These are phyloP conservation scores for Pristionchus entomophagus DNA, from an alignment of 2,888 invertebrate genomes.

Conservation along the genomic window DNA sequence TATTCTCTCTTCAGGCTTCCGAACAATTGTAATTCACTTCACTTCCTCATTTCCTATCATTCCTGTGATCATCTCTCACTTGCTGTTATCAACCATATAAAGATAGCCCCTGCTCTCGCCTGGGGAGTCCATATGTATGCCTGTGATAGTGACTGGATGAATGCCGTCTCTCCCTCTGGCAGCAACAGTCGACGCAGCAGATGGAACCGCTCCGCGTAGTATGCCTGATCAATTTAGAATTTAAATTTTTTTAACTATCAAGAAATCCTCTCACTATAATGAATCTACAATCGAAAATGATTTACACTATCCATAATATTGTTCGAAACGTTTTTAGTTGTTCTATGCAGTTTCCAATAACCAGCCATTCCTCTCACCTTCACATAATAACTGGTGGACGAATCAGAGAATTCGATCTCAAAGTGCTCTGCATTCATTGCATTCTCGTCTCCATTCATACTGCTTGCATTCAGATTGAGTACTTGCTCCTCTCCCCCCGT, in stretches of 20 bases:
- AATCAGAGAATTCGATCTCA: conserved; percentile 81
- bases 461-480: conserved; percentile 51
- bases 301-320: no score
- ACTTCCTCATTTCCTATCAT: no score
- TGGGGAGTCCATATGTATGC: conserved; percentile 91
- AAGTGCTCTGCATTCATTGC: conserved; percentile 71
- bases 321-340: no score
- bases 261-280: not conserved
- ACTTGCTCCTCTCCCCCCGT: conserved; percentile 50
- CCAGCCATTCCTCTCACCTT: no score
- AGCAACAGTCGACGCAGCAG: conserved; percentile 83
- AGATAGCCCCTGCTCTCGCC: conserved; percentile 9
- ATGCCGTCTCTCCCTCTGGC: conserved; percentile 80
- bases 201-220: conserved; percentile 91
- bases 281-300: no score
- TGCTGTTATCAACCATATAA: not conserved
- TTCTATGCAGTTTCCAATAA: no score
- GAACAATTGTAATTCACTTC: no score
- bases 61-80: no score
- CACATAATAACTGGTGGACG: conserved; percentile 88
- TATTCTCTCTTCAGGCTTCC: no score
- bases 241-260: not conserved
- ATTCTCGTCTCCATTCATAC: conserved; percentile 81
- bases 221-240: conserved; percentile 73
- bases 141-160: conserved; percentile 88